Base-by-base conservation (phyloP, 1,140 invertebrate species). In the Listronotus oregonensis region DNA sequence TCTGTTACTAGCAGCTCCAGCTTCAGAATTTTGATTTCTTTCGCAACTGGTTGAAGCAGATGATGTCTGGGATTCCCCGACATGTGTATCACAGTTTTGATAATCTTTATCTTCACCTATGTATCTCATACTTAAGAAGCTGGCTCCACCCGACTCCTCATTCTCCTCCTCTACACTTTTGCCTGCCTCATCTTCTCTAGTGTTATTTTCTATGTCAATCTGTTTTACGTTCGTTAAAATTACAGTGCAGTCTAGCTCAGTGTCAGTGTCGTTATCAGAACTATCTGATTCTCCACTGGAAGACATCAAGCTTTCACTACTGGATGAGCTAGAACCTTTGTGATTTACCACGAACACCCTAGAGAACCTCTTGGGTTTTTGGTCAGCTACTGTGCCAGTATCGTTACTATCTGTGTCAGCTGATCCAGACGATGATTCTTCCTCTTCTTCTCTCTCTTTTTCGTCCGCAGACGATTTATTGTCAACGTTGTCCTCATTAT, bases 321-420 rank as follows among this genome's bases (percentile, higher is more conserved):
- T 66, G 12, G 69, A 71, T 6, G 87, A 88, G 8, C 85, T 88
- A 0, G 87, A 82, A 31, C 85, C 84, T 44, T 85, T 84, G 6
- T 86, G 85, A 71, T 91, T 91, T 1, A 91, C 88, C 0, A 90
- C 84, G 70, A 90, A 90, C 0, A 91, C 88, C 14, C 87, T 83
- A 0, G 89, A 90, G 73, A 90, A 91, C 15, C 84, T 81, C 11
- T 87, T 85, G 0, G 86, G 82, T 11, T 87, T 85, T n/a, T 82
- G 81, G 15, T 86, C 86, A 6, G 86, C 86, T 1, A 86, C 83
- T 1, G 75, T 76, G 18, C 75, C 75, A n/a, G 73, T 75, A 56
- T 75, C 75, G 50, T 88, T 86, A 27, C 84, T 87, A 67, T 86
- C 86, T 37, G 86, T 86, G n/a, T 87, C 87, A 0, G 82, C 83